Conservation (phyloP, 2,113 vertebrate species). For the Erinaceus europaeus region DNA sequence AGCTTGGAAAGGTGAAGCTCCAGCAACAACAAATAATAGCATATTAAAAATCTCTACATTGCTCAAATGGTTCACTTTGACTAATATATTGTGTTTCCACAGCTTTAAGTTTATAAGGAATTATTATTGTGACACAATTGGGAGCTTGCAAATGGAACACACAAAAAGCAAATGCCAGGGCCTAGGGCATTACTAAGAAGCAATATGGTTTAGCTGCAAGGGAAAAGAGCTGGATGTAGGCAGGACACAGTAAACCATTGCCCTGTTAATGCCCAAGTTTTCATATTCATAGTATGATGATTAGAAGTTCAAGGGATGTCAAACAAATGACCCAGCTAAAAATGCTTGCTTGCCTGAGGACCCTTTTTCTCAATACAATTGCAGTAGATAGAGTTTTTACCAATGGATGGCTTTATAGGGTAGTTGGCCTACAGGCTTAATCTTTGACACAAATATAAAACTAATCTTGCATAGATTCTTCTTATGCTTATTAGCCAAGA, state of each 20-base stretch:
- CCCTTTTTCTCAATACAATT: conserved; percentile 63
- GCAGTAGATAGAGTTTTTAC: not conserved
- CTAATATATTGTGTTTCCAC: conserved; percentile 71
- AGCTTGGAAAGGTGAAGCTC: too few relatives aligned
- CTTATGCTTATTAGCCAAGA: not conserved
- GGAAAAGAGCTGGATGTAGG: conserved; percentile 75
- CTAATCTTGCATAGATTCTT: not conserved
- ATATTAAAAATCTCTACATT: conserved; percentile 69
- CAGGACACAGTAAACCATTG: conserved; percentile 81
- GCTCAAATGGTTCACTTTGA: conserved; percentile 55
- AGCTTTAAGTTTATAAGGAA: conserved; percentile 78
- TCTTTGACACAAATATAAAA: not conserved
- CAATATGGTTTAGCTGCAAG: conserved; percentile 79
- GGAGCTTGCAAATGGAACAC: conserved; percentile 78
- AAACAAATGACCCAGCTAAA: conserved; percentile 73
- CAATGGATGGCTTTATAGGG: not conserved
- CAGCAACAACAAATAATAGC: too few relatives aligned
- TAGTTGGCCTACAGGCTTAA: not conserved
- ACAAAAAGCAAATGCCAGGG: conserved; percentile 70
- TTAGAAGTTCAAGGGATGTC: conserved; percentile 77
- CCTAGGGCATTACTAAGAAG: conserved; percentile 68
- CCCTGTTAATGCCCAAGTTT: conserved; percentile 73
- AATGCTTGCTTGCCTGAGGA: conserved; percentile 57
- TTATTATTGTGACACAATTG: conserved; percentile 77
- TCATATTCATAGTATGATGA: conserved; percentile 75